Percentiles rank a stretch among this genome's conserved stretches.
Evolutionary conservation across 2,113 vertebrate genomes (phyloP).

Genomic region (Marmota flaviventris): DNA sequence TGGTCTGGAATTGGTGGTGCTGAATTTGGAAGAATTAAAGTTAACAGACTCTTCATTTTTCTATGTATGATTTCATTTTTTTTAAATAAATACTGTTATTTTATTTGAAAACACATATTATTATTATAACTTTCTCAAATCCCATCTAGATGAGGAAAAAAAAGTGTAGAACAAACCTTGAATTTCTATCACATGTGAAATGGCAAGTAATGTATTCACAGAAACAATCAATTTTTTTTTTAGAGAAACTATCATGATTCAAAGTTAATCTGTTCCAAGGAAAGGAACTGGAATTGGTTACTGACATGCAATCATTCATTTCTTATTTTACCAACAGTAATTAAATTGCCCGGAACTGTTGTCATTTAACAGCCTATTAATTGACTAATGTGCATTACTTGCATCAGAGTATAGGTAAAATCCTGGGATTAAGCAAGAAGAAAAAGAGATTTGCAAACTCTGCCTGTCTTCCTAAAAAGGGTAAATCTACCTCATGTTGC

Average conservation of each 20-base stretch:
- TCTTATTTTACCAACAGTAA: constrained; percentile 92
- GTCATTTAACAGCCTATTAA: constrained; percentile 99
- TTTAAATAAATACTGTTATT: background rate
- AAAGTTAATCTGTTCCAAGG: constrained; percentile 87
- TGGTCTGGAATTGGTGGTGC: background rate
- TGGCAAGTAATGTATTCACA: constrained; percentile 66
- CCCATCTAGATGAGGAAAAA: background rate
- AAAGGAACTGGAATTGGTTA: constrained; percentile 87
- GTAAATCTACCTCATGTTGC: constrained; percentile 73
- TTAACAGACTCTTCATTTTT: background rate
- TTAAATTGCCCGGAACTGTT: constrained; percentile 97
- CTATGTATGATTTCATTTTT: background rate
- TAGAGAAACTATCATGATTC: constrained; percentile 82
- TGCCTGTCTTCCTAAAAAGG: constrained; percentile 66
- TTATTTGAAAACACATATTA: background rate
- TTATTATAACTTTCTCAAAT: background rate
- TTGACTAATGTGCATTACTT: constrained; percentile 97
- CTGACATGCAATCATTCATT: constrained; percentile 91
- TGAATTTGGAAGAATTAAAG: accelerated
- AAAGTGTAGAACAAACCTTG: background rate
- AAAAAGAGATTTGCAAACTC: constrained; percentile 76
- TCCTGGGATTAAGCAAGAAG: constrained; percentile 90
- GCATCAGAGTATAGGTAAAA: constrained; percentile 92
- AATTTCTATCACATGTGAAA: constrained; percentile 58
- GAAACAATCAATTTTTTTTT: constrained; percentile 70